These are phyloP conservation scores for Auanema sp. DNA, from an alignment of 2,888 invertebrate species.

Conservation along the genomic window DNA sequence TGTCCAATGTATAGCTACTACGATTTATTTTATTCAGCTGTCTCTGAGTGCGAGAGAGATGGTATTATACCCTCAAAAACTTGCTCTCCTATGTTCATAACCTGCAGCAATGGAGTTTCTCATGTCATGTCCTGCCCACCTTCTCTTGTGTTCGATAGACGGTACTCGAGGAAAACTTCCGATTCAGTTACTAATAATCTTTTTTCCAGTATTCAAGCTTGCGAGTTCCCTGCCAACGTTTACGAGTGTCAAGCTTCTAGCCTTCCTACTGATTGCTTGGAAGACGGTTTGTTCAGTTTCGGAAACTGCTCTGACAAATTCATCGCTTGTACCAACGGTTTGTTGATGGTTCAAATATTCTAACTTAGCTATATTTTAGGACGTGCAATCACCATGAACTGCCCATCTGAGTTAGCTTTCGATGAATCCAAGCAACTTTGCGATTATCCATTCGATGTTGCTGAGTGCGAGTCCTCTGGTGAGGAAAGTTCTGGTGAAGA, in stretches of 20 bases:
- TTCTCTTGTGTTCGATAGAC: conserved; percentile 1
- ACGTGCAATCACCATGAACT: conserved; percentile 22
- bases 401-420: conserved; percentile 30
- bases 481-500: neutral
- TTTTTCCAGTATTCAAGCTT: conserved; percentile 3
- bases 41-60: conserved; percentile 7
- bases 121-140: conserved; percentile 7
- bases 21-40: no score
- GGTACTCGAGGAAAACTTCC: neutral
- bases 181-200: neutral
- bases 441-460: conserved; percentile 27
- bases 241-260: neutral
- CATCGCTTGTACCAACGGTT: conserved; percentile 30
- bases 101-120: conserved; percentile 6
- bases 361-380: conserved; percentile 4
- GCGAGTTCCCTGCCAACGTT: neutral
- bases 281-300: conserved; percentile 30
- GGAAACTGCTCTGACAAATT: conserved; percentile 30
- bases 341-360: neutral
- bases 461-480: conserved; percentile 21
- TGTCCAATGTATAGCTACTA: no score
- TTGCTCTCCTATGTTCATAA: conserved; percentile 13
- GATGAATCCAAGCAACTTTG: conserved; percentile 26
- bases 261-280: neutral
- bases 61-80: conserved; percentile 3